These are phyloP conservation scores for Cyclura pinguis DNA, from an alignment of 2,797 vertebrate genomes.

Conservation along the genomic window DNA sequence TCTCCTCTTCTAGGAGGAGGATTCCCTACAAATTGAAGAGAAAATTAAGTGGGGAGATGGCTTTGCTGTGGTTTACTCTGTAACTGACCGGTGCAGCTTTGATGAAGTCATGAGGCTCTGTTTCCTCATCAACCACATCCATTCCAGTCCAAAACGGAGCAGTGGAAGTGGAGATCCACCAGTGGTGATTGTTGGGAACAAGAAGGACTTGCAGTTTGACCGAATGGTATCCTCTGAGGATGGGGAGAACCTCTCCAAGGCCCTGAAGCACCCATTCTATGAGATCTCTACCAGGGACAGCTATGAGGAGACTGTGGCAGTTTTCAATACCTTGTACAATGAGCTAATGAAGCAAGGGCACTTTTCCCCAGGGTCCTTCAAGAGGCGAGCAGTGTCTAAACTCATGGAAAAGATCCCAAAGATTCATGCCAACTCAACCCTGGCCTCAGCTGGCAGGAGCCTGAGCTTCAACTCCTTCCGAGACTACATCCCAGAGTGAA, in stretches of 20 bases:
- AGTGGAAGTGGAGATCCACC: slow-evolving; percentile 73
- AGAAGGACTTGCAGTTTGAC: slow-evolving; percentile 85
- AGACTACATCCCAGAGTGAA: slow-evolving; percentile 83
- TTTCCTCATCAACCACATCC: slow-evolving; percentile 84
- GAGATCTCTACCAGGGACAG: slow-evolving; percentile 85
- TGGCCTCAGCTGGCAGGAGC: slow-evolving; percentile 74
- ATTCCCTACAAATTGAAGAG: slow-evolving; percentile 84
- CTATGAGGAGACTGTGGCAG: slow-evolving; percentile 79
- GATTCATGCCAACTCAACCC: slow-evolving; percentile 79
- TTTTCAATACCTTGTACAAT: slow-evolving; percentile 80
- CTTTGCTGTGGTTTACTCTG: slow-evolving; percentile 83
- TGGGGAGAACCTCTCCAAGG: slow-evolving; percentile 77
- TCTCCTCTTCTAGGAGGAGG: slow-evolving; percentile 78
- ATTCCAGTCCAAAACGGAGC: slow-evolving; percentile 71
- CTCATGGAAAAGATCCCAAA: slow-evolving; percentile 85
- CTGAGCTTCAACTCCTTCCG: slow-evolving; percentile 84
- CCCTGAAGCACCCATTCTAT: slow-evolving; percentile 78
- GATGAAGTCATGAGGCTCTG: slow-evolving; percentile 84
- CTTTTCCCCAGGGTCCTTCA: slow-evolving; percentile 77
- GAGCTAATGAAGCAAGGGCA: slow-evolving; percentile 79
- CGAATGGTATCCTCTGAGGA: slow-evolving; percentile 83
- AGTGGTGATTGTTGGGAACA: slow-evolving; percentile 81
- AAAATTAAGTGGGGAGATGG: slow-evolving; percentile 86
- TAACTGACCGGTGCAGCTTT: slow-evolving; percentile 85
- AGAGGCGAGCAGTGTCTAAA: slow-evolving; percentile 80